Percentiles rank a stretch among this genome's conserved stretches.
Evolutionary conservation across 2,113 vertebrate genomes (phyloP).

Genomic region (Gopherus evgoodei): DNA sequence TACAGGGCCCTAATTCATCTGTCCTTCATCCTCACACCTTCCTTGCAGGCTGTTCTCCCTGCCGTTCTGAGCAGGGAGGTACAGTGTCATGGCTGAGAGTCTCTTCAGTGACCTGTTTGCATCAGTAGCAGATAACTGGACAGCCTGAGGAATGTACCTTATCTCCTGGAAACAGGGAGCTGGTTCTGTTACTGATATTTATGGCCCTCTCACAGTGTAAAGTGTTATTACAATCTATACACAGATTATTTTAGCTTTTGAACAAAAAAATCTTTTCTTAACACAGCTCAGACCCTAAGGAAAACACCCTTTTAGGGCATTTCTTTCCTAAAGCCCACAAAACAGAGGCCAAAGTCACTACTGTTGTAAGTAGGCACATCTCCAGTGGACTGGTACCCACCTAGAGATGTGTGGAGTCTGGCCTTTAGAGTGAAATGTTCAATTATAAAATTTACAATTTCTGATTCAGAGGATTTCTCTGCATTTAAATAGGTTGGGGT

Average conservation of each 20-base stretch:
- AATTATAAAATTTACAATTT: neutral
- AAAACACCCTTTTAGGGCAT: neutral
- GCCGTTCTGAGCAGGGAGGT: neutral
- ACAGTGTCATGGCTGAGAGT: neutral
- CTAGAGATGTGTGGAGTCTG: neutral
- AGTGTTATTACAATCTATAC: neutral
- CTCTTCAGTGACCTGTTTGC: neutral
- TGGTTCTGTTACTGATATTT: neutral
- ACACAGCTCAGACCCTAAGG: neutral
- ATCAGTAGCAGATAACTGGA: neutral
- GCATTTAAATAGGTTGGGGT: neutral
- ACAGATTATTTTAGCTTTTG: neutral
- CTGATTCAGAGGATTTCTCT: neutral
- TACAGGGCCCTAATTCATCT: neutral
- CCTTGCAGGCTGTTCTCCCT: neutral
- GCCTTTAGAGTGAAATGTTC: neutral
- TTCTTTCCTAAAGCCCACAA: neutral
- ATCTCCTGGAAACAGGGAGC: neutral
- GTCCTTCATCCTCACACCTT: neutral
- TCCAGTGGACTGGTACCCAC: neutral
- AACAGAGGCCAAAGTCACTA: neutral
- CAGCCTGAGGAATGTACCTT: neutral
- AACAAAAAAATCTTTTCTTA: neutral
- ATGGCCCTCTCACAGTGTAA: neutral
- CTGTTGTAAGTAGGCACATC: rapidly evolving